phyloP scores from a whole-genome alignment of 2,113 vertebrate genomes.

The Oenanthe oenanthe region DNA sequence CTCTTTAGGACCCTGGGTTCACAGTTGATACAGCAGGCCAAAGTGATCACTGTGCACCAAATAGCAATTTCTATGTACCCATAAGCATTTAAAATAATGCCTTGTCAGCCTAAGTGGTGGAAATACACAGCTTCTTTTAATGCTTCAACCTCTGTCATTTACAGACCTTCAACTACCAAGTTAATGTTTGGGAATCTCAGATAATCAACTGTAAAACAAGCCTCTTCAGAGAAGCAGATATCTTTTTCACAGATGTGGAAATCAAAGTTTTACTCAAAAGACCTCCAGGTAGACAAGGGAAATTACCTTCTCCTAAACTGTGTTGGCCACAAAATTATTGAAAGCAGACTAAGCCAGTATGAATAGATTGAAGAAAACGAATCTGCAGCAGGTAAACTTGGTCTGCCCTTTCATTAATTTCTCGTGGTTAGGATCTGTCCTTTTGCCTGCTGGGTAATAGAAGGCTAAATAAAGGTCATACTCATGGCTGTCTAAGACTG shows the following conservation, averaged over 20 bases:
- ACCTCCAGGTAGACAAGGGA: neutral
- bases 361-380: neutral
- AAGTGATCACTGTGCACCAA: neutral
- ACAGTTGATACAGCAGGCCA: neutral
- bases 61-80: neutral
- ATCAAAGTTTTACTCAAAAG: neutral
- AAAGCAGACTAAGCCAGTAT: neutral
- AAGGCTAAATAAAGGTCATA: neutral
- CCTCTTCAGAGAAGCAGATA: neutral
- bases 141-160: neutral
- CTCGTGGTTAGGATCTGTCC: neutral
- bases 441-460: neutral
- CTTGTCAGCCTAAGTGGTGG: neutral
- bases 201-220: neutral
- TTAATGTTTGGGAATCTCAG: neutral
- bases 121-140: neutral
- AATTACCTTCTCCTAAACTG: neutral
- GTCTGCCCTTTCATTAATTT: neutral
- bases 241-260: neutral
- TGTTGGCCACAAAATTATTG: neutral
- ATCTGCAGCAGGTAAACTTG: neutral
- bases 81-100: neutral
- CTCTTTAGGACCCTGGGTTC: neutral
- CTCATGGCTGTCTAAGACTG: accelerated
- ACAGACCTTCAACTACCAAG: neutral